phyloP scores from a whole-genome alignment of 2,888 invertebrate species.

The Hoplodrina ambigua region DNA sequence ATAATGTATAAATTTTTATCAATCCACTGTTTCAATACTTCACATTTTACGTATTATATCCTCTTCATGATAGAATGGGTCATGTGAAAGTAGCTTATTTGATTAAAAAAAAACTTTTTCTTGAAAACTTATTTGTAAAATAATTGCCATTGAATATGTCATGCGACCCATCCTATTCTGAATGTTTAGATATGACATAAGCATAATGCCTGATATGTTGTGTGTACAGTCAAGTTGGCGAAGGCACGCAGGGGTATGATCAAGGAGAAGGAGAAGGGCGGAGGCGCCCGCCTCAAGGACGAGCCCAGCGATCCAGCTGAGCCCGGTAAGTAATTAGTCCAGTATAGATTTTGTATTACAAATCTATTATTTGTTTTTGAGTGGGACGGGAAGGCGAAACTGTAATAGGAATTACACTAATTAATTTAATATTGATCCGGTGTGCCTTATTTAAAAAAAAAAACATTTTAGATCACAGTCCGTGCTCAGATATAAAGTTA shows the following conservation, averaged over 20 bases:
- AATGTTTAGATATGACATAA: background rate
- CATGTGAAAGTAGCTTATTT: background rate
- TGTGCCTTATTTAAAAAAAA: no score
- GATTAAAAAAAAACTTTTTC: background rate
- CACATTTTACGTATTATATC: background rate
- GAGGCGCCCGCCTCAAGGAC: constrained; percentile 89
- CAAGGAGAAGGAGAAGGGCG: constrained; percentile 91
- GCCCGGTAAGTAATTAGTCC: constrained; percentile 78
- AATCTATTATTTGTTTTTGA: no score
- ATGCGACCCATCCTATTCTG: no score
- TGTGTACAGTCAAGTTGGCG: constrained; percentile 89
- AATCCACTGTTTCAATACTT: background rate
- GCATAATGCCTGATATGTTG: constrained; percentile 40
- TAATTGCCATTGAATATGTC: no score
- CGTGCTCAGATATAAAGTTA: no score
- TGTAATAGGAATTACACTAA: no score
- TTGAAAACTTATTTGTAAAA: no score
- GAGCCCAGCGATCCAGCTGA: constrained; percentile 88
- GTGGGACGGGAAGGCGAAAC: no score
- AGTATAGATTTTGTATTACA: no score
- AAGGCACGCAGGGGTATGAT: constrained; percentile 91
- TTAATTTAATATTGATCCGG: no score
- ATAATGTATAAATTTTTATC: background rate
- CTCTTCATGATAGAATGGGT: background rate
- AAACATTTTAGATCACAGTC: no score